Conservation (phyloP, 92 coral and sea anemone genomes). For the Nematostella vectensis region DNA sequence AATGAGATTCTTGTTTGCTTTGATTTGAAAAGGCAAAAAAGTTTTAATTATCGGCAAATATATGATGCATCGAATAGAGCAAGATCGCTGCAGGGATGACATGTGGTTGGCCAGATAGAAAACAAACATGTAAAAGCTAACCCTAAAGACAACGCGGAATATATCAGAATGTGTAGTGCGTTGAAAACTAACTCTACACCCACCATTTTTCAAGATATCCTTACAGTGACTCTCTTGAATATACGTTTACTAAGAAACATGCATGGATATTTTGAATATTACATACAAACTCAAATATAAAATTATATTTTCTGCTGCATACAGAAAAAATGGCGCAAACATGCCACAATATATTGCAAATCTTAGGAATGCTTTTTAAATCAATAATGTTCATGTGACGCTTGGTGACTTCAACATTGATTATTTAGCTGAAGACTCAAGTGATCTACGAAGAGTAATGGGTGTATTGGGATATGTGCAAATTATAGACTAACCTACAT, state of each 20-base stretch:
- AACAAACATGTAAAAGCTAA: constrained; percentile 32
- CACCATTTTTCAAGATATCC: constrained; percentile 8
- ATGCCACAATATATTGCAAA: constrained; percentile 9
- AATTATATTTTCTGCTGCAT: background rate
- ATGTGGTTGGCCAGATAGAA: constrained; percentile 26
- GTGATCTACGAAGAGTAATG: constrained; percentile 13
- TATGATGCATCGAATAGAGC: constrained; percentile 41
- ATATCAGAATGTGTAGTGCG: constrained; percentile 29
- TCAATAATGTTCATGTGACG: constrained; percentile 8
- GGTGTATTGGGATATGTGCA: constrained; percentile 10
- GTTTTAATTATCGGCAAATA: constrained; percentile 44
- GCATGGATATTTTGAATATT: constrained; percentile 16
- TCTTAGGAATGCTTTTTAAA: constrained; percentile 2
- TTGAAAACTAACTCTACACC: constrained; percentile 3
- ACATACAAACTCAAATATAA: background rate
- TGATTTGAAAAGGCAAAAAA: constrained; percentile 33
- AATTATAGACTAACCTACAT: constrained; percentile 27
- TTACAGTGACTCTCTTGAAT: background rate
- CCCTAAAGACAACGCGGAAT: constrained; percentile 29
- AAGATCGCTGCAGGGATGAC: constrained; percentile 36
- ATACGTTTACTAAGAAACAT: constrained; percentile 12
- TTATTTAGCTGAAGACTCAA: constrained; percentile 8
- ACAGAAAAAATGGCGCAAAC: constrained; percentile 19
- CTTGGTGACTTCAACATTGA: constrained; percentile 22
- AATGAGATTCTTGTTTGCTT: constrained; percentile 46